Conservation (phyloP, 2,113 vertebrate genomes). For the Mesoclemmys tuberculata region DNA sequence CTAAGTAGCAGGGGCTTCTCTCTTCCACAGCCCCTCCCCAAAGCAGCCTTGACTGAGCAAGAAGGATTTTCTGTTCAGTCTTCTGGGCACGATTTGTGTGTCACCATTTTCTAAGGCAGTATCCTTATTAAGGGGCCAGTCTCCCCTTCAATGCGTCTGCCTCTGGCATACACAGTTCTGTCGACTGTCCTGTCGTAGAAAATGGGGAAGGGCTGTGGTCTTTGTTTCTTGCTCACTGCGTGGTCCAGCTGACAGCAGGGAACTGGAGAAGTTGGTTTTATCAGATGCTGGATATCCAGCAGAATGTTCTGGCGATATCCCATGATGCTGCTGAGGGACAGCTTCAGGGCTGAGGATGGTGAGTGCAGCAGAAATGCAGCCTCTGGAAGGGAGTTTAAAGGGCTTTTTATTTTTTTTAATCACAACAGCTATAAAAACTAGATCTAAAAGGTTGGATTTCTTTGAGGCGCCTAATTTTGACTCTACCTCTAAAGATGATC, state of each 20-base stretch:
- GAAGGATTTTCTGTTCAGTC: neutral
- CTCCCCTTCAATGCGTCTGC: fast-evolving
- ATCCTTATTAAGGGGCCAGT: neutral
- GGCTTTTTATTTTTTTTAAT: neutral
- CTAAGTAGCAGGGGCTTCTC: neutral
- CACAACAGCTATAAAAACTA: neutral
- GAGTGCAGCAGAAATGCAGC: neutral
- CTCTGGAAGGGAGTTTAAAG: neutral
- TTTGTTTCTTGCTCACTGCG: constrained; percentile 5
- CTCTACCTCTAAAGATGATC: neutral
- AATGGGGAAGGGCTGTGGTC: constrained; percentile 27
- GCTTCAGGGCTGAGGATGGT: neutral
- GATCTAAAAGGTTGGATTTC: neutral
- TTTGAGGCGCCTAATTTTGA: neutral
- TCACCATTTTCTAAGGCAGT: neutral
- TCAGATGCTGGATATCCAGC: neutral
- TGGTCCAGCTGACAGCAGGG: neutral
- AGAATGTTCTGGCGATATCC: neutral
- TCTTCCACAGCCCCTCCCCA: neutral
- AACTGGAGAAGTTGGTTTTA: neutral
- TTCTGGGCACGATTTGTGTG: neutral
- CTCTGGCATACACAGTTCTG: neutral
- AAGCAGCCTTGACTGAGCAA: neutral
- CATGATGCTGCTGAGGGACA: neutral
- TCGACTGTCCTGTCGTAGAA: neutral